Evolutionary conservation across 2,888 invertebrate genomes (phyloP), one percentile per base, ranked within the genome.

Genomic region (Drosophila bunnanda): DNA sequence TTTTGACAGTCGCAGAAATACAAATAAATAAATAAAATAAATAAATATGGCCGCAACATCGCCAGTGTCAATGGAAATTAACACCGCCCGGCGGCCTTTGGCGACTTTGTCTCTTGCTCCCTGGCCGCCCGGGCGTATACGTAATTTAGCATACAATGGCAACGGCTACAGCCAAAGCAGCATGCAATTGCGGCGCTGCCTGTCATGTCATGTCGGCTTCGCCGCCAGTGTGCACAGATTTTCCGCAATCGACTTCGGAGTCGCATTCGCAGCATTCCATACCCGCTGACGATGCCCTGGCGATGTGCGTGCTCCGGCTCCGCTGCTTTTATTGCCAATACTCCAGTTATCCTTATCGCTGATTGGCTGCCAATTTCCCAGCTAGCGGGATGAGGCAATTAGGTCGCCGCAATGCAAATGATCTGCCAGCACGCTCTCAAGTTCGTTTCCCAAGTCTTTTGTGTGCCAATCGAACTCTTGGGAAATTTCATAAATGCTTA

Each of bases 41-140:
- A 41, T 69, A 81, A 77, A 79, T 82, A 84, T 71, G 73, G 73
- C 55, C 58, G 55, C 60, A 54, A 75, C 74, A 74, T 59, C 62
- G 66, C 73, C 87, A 89, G 85, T 87, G 85, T 87, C 89, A 86
- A 78, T 89, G 85, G 76, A 89, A 87, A 86, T 89, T 82, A 84
- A 87, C 88, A 87, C 87, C 84, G 75, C 69, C 41, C 70, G 50
- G 50, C 56, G 72, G 73, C 75, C 67, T 75, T n/a, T n/a, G n/a
- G n/a, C n/a, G 69, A 75, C 75, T 50, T 80, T 81, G 81, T 72
- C 82, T 56, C 62, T 75, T 25, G 57, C 82, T 56, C n/a, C 41
- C 38, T 41, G 59, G 58, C 59, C 50, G 46, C 76, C 75, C 71
- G 78, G 89, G 87, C 85, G 87, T 89, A 81, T 82, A 89, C 84